phyloP scores from a whole-genome alignment of 2,888 invertebrate species.

The Zaprionus obscuricornis region DNA sequence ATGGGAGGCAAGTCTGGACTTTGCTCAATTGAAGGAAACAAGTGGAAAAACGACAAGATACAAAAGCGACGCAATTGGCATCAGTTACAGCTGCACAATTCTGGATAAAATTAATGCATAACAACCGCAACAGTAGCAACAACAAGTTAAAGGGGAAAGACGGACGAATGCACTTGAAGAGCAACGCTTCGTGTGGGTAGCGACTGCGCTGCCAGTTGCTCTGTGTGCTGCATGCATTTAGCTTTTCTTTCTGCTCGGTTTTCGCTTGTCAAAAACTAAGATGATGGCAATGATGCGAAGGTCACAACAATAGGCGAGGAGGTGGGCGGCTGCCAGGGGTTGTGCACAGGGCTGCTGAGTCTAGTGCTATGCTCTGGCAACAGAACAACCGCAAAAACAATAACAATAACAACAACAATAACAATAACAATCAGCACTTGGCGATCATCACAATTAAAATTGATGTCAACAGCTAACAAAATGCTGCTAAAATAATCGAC shows the following conservation, averaged over 20 bases:
- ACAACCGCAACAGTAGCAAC: conserved; percentile 18
- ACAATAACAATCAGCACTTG: conserved; percentile 47
- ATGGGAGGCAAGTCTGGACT: conserved; percentile 47
- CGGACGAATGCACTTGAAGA: conserved; percentile 54
- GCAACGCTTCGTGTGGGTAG: not conserved
- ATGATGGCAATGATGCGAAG: conserved; percentile 48
- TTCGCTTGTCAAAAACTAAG: conserved; percentile 45
- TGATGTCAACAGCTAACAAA: conserved; percentile 71
- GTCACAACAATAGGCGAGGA: conserved; percentile 18
- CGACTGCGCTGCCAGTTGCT: conserved; percentile 10
- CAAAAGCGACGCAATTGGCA: conserved; percentile 65
- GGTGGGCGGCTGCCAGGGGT: not conserved
- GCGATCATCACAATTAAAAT: conserved; percentile 72
- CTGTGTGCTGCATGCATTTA: no score
- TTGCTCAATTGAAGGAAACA: conserved; percentile 72
- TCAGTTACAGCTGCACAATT: conserved; percentile 74
- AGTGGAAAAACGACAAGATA: conserved; percentile 52
- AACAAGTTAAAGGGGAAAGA: not conserved
- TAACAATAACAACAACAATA: conserved; percentile 24
- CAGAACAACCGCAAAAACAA: not conserved
- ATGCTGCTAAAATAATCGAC: conserved; percentile 54
- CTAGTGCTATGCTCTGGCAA: not conserved
- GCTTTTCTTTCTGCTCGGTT: conserved; percentile 10
- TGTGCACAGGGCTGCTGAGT: no score
- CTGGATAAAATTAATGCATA: conserved; percentile 74